Conservation (phyloP, 2,797 vertebrate species). For the Neosilurus mollespiculum region DNA sequence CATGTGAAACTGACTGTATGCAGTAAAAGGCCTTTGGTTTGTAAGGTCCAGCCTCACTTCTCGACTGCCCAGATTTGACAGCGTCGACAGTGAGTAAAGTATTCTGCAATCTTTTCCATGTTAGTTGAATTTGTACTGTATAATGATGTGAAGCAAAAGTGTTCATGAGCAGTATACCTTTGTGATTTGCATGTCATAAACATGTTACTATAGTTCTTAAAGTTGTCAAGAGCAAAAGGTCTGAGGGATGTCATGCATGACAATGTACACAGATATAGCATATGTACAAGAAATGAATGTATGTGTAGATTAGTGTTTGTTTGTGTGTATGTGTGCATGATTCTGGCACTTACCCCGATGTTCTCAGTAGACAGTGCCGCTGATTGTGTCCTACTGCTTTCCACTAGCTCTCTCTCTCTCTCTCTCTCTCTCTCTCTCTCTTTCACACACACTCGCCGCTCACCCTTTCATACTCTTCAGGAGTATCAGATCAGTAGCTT, state of each 20-base stretch:
- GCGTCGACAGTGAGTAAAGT: constrained; percentile 16
- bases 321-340: constrained; percentile 51
- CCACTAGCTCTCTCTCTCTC: constrained; percentile 48
- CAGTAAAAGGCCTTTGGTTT: constrained; percentile 35
- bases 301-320: constrained; percentile 38
- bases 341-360: constrained; percentile 73
- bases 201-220: constrained; percentile 10
- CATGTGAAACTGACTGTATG: constrained; percentile 67
- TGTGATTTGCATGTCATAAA: constrained; percentile 1
- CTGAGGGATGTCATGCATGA: constrained; percentile 29
- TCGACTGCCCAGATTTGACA: constrained; percentile 28
- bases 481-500: constrained; percentile 70
- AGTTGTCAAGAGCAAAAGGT: constrained; percentile 29
- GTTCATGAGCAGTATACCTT: constrained; percentile 21
- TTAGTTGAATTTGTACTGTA: constrained; percentile 27
- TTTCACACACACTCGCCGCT: constrained; percentile 51
- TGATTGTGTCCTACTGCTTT: constrained; percentile 59
- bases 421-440: constrained; percentile 49
- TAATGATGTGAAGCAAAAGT: constrained; percentile 3
- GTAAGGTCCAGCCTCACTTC: constrained; percentile 3
- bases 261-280: constrained; percentile 35
- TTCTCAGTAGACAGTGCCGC: constrained; percentile 62
- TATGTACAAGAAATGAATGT: constrained; percentile 14
- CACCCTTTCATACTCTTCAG: constrained; percentile 58
- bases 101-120: not conserved